These are phyloP conservation scores for Heliconius hewitsoni DNA, from an alignment of 1,140 invertebrate species.

Conservation along the genomic window DNA sequence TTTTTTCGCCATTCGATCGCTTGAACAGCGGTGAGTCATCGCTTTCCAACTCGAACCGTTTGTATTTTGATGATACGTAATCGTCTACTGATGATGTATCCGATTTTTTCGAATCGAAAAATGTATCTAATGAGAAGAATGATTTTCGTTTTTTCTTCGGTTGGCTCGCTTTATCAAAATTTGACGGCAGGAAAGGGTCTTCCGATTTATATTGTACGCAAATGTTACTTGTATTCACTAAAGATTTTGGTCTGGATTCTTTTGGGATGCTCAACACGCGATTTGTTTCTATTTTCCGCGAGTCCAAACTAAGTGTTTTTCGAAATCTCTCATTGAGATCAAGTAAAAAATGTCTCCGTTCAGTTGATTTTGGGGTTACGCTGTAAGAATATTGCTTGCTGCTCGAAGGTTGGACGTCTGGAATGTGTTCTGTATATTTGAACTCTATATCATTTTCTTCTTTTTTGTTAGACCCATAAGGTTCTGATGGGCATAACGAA, in stretches of 20 bases:
- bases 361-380: constrained; percentile 71
- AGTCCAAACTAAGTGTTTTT: constrained; percentile 78
- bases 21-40: constrained; percentile 77
- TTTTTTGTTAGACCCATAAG: constrained; percentile 50
- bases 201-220: constrained; percentile 64
- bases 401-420: constrained; percentile 67
- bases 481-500: constrained; percentile 60
- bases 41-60: constrained; percentile 77
- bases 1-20: constrained; percentile 60
- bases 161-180: constrained; percentile 65
- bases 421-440: constrained; percentile 74
- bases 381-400: constrained; percentile 74
- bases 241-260: constrained; percentile 71
- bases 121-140: constrained; percentile 78
- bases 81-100: constrained; percentile 79
- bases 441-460: constrained; percentile 76
- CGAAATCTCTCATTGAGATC: constrained; percentile 77
- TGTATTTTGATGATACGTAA: constrained; percentile 79
- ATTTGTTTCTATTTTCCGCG: constrained; percentile 70
- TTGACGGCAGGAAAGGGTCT: constrained; percentile 58
- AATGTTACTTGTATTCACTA: constrained; percentile 73
- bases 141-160: constrained; percentile 79
- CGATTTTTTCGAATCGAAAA: constrained; percentile 78
- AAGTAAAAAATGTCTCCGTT: constrained; percentile 68
- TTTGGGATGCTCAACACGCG: constrained; percentile 63